Base-by-base conservation (phyloP, 2,797 vertebrate genomes). In the Vultur gryphus region DNA sequence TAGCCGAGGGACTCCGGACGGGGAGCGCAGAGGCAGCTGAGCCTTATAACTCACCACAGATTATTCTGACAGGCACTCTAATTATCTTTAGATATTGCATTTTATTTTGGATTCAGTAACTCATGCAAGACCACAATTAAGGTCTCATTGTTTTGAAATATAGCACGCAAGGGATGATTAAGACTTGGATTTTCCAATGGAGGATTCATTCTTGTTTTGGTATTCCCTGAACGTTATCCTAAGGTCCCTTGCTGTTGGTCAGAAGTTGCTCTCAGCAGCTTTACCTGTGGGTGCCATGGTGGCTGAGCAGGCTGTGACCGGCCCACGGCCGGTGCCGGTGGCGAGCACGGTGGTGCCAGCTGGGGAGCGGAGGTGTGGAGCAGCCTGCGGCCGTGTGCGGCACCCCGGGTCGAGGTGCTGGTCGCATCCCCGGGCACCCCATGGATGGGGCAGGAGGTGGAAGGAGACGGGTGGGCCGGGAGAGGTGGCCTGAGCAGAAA, bases 61-160 rank as follows among this genome's bases (percentile, higher is more conserved):
- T 95, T 78, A 79, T 95, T 93, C 96, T 97, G 96, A 94, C 90
- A 96, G 96, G 78, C 31, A 9, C 95, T 95, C 54, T 82, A 72
- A 97, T 97, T 97, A 95, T 90, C 93, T 96, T 90, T 78, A 77
- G 31, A 70, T 91, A 59, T 37, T 96, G 70, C 66, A 8, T 95
- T 94, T 91, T 87, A 92, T 90, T 93, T 77, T 84, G 57, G 57
- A 86, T 37, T 55, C 81, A 90, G 91, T 66, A 83, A 89, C 82
- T 97, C 84, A 44, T 25, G 65, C 57, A 87, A 75, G 93, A 67
- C 57, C 5, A 1, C 72, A 87, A 95, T 96, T 95, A 86, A 87
- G 83, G 84, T 84, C 86, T 91, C 70, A 31, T 73, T 92, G 92
- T 94, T 95, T 83, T 84, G 89, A 96, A 95, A 88, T 83, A 43